Evolutionary conservation across 2,797 vertebrate genomes (phyloP).

Genomic region (Hafferia zeledoni): DNA sequence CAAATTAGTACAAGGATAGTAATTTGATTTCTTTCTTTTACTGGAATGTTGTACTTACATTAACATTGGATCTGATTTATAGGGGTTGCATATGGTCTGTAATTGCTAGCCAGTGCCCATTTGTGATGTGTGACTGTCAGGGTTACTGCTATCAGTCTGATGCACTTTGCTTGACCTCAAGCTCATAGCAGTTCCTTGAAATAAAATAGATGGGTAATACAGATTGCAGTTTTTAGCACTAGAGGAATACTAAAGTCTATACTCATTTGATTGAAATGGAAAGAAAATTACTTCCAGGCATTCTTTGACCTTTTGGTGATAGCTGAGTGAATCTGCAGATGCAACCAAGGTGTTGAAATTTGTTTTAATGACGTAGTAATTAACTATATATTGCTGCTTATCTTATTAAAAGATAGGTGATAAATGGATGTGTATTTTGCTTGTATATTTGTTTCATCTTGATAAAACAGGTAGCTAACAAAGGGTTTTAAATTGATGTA

Average conservation of each 20-base stretch:
- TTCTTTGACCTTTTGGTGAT: slow-evolving; percentile 28
- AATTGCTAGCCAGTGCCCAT: neutral
- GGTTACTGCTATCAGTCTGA: neutral
- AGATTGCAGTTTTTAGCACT: slow-evolving; percentile 12
- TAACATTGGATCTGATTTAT: neutral
- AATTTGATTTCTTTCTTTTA: neutral
- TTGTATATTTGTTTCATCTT: neutral
- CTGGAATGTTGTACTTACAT: neutral
- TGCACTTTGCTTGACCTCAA: slow-evolving; percentile 18
- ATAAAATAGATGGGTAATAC: slow-evolving; percentile 24
- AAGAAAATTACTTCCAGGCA: slow-evolving; percentile 2
- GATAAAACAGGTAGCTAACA: neutral
- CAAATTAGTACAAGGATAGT: neutral
- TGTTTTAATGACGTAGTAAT: neutral
- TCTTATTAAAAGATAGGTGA: neutral
- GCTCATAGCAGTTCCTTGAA: slow-evolving; percentile 17
- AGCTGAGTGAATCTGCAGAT: neutral
- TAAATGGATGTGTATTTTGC: neutral
- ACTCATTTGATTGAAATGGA: slow-evolving; percentile 12
- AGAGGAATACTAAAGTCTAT: neutral
- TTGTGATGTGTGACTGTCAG: neutral
- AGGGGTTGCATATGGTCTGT: neutral
- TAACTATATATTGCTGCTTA: neutral
- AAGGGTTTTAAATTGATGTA: neutral
- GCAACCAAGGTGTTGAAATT: neutral